A percentile compares a stretch with the other conserved stretches of the same genome.
These are phyloP conservation scores for Lutraria rhynchaena DNA, from an alignment of 1,140 invertebrate species.

Conservation along the genomic window DNA sequence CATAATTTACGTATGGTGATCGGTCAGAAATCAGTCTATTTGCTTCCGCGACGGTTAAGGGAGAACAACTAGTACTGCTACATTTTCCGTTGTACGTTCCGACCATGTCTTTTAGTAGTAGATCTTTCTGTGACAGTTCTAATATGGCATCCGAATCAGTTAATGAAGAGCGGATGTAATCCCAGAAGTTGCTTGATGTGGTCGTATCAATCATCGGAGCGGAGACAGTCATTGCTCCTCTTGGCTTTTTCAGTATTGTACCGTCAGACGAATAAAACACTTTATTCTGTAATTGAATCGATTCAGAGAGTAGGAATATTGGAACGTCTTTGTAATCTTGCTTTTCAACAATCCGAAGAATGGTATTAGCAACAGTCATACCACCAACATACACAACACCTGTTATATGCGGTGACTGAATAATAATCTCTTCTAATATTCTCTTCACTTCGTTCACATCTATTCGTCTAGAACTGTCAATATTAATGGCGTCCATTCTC, in stretches of 20 bases:
- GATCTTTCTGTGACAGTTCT: constrained; percentile 2
- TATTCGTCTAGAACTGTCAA: constrained; percentile 2
- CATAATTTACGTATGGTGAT: constrained; percentile 22
- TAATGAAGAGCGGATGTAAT: constrained; percentile 10
- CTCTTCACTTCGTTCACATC: neutral
- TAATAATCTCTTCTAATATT: neutral
- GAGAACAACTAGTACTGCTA: neutral
- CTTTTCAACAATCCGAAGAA: constrained; percentile 17
- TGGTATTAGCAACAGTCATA: neutral
- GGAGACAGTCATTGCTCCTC: constrained; percentile 21
- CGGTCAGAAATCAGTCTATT: neutral
- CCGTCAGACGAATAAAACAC: constrained; percentile 6
- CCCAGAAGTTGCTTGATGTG: constrained; percentile 45
- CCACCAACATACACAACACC: constrained; percentile 48
- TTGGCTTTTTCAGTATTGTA: neutral
- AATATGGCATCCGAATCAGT: constrained; percentile 14
- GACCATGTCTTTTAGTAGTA: constrained; percentile 30
- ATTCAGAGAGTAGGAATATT: constrained; percentile 51
- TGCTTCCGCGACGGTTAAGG: neutral
- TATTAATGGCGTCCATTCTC: neutral
- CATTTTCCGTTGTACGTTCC: constrained; percentile 4
- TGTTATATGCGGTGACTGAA: neutral
- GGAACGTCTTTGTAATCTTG: neutral
- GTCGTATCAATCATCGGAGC: neutral
- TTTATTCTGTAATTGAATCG: neutral